Percentiles rank a stretch among this genome's conserved stretches.
These are phyloP conservation scores for Haliclona indistincta DNA, from an alignment of 37 sponge, comb jelly and placozoan genomes.

Conservation along the genomic window DNA sequence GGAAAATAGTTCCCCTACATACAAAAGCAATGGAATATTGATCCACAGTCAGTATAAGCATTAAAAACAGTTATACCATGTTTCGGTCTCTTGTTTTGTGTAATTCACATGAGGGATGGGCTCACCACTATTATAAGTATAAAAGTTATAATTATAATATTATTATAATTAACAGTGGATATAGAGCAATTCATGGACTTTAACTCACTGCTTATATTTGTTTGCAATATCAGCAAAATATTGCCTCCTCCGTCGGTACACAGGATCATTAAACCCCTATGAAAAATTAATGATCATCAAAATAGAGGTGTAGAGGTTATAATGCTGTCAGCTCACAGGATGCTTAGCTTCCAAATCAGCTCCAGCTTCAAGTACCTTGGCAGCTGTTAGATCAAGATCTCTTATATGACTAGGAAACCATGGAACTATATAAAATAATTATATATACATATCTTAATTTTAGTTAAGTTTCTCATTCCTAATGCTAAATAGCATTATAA, in stretches of 20 bases:
- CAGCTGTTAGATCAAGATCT: neutral
- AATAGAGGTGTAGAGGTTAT: neutral
- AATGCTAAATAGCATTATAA: no score
- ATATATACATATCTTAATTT: no score
- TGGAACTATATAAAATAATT: no score
- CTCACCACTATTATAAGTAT: neutral
- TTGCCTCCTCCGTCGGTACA: slow-evolving; percentile 21
- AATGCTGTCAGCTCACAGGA: neutral
- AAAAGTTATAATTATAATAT: neutral
- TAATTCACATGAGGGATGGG: neutral
- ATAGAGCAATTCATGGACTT: no score
- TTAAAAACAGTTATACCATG: slow-evolving; percentile 6
- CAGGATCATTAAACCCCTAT: slow-evolving; percentile 31
- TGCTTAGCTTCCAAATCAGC: neutral
- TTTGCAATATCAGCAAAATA: slow-evolving; percentile 21
- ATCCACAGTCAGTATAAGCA: no score
- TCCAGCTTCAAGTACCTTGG: slow-evolving; percentile 5
- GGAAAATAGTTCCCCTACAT: neutral
- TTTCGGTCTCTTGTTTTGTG: neutral
- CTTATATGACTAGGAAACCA: slow-evolving; percentile 7
- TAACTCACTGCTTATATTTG: slow-evolving; percentile 40
- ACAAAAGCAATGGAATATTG: no score
- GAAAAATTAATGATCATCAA: neutral
- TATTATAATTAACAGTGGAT: neutral
- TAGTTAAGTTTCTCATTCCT: no score